Base-by-base conservation (phyloP, 2,113 vertebrate genomes). In the Perca schrenkii region DNA sequence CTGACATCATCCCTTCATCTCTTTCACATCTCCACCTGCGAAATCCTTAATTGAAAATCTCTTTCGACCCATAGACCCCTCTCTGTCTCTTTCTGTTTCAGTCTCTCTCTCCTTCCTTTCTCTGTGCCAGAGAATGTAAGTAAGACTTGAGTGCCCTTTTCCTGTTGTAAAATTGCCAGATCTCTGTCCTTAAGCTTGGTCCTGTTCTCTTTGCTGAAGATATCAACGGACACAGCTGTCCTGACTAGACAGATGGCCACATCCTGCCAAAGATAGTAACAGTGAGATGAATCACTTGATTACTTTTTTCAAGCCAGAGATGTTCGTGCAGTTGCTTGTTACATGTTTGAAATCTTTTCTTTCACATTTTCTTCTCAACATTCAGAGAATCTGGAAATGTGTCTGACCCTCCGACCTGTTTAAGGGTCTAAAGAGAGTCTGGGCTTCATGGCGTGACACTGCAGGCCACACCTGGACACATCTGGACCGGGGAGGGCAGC, bases 211-310 rank as follows among this genome's bases (percentile, higher is more conserved):
- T 85, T 81, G 75, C 75, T 56, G 63, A 77, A 86, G 79, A 87
- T 91, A 91, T 91, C 86, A 85, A 84, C 76, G 84, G 86, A 89
- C 88, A 88, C 90, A 91, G 90, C 90, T 91, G 82, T 89, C 65
- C 65, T 46, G 73, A 77, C 61, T 76, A 83, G 66, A 86, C 34
- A 82, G 84, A 82, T 53, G 52, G 70, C 62, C 61, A 84, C 81
- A 87, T 92, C 90, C 89, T 88, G 81, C 79, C 82, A 80, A 83
- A 84, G 84, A 88, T 66, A 88, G 85, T 70, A 83, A 89, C 83
- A 79, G 49, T 57, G 53, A 79, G 75, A 92, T 88, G 50, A 83
- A 80, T 89, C 66, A 63, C 64, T 74, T 57, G 47, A 82, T 91
- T 82, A 84, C 71, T 88, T 77, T 88, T 71, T 74, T 71, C 43